Evolutionary conservation across 1,140 invertebrate species (phyloP).

Genomic region (Dreissena rostriformis): DNA sequence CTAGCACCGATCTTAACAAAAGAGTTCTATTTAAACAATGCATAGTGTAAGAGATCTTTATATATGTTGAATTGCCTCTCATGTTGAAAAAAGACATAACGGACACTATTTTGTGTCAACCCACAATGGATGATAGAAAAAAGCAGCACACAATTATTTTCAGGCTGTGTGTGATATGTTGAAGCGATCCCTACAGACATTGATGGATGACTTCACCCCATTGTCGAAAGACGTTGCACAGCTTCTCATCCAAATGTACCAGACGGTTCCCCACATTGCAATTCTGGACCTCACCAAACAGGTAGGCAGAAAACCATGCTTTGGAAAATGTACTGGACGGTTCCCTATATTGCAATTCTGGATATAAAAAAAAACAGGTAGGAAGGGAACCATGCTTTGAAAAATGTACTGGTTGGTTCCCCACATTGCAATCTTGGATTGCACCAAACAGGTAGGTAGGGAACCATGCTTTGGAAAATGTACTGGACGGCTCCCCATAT

Average conservation of each 20-base stretch:
- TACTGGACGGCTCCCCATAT: too few relatives aligned
- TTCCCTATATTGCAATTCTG: not conserved
- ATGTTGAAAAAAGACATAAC: too few relatives aligned
- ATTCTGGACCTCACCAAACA: conserved; percentile 89
- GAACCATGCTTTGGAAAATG: not conserved
- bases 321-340: not conserved
- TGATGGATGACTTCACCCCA: conserved; percentile 86
- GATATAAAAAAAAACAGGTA: not conserved
- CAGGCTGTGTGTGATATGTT: conserved; percentile 87
- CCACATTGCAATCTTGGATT: not conserved
- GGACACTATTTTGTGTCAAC: too few relatives aligned
- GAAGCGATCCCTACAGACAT: conserved; percentile 86
- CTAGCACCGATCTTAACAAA: too few relatives aligned
- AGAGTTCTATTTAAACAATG: too few relatives aligned
- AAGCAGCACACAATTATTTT: conserved; percentile 61
- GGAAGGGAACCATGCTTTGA: not conserved
- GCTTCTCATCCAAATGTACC: conserved; percentile 88
- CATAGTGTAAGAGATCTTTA: too few relatives aligned
- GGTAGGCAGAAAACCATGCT: conserved; percentile 78
- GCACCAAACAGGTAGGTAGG: not conserved
- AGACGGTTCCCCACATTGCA: conserved; percentile 86
- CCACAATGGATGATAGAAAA: too few relatives aligned
- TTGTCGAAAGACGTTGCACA: conserved; percentile 86
- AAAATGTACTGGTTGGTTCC: not conserved
- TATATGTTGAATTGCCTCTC: too few relatives aligned